Base-by-base conservation (phyloP, 2,888 invertebrate genomes). In the Agriopis leucophaearia region DNA sequence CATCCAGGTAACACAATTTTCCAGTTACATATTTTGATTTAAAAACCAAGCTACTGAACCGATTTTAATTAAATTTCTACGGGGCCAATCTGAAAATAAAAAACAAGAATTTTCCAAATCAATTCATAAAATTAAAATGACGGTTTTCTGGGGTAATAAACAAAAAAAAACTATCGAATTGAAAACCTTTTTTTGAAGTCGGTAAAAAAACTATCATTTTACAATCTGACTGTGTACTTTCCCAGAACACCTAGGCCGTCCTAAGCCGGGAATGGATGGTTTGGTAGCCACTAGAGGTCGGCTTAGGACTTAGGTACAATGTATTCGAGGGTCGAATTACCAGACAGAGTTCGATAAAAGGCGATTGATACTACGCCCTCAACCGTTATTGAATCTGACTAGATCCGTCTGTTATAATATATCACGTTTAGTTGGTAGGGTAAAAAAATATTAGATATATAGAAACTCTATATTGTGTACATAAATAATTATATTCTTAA, bases 211-310 rank as follows among this genome's bases (percentile, higher is more conserved):
- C 27, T 27, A 40, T 40, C 38, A 40, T 40, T 40, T 40, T 40
- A 27, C 45, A 2, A 10, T 38, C 12, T n/a, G 7, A 16, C 16
- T 0, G 12, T 16, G 16, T 40, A n/a, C 16, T 15, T 51, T 48
- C 12, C 13, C 35, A 51, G 38, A 56, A 60, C 50, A 47, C 45
- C 61, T 57, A 52, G 56, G 13, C 38, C 15, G 48, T 27, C 47
- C 61, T 54, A 59, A 54, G 47, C 54, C 27, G 45, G 13, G n/a
- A 42, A 55, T 42, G 48, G 54, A 16, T 10, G 44, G 44, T 12
- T 47, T 35, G 16, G 54, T 59, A 54, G 58, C 38, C 55, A 59
- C 38, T 59, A 50, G 57, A 69, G n/a, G 48, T 64, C 45, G 42
- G 27, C 56, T 63, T 54, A 27, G 27, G 27, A 27, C 56, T 63